Percentiles rank a stretch among this genome's conserved stretches.
Conservation (phyloP, 2,888 invertebrate genomes). For the Aleiodes testaceus region DNA sequence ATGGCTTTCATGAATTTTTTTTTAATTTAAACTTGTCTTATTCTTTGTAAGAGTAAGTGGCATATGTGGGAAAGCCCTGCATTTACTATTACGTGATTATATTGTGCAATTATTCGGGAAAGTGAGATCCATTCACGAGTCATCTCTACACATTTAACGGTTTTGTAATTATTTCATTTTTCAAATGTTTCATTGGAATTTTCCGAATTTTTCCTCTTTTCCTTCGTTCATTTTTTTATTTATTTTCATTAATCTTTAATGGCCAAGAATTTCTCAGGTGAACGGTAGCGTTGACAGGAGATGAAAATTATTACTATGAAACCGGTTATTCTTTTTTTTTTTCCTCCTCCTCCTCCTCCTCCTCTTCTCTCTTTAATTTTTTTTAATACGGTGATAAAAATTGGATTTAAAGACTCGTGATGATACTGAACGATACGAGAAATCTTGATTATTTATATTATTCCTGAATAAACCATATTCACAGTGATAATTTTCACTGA, state of each 20-base stretch:
- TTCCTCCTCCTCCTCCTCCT: too few relatives aligned
- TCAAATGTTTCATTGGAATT: not conserved
- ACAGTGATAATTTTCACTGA: slow-evolving; percentile 9
- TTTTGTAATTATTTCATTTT: slow-evolving; percentile 30
- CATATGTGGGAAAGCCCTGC: slow-evolving; percentile 30
- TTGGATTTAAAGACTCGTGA: slow-evolving; percentile 40
- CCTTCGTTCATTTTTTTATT: not conserved
- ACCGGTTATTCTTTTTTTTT: slow-evolving; percentile 38
- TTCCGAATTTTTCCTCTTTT: not conserved
- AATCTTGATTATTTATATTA: slow-evolving; percentile 21
- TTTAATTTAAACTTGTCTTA: slow-evolving; percentile 2
- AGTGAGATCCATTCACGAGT: slow-evolving; percentile 38
- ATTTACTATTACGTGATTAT: slow-evolving; percentile 31
- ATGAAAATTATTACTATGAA: slow-evolving; percentile 36
- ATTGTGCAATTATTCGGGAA: slow-evolving; percentile 44
- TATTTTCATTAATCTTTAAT: slow-evolving; percentile 16
- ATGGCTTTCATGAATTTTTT: slow-evolving; percentile 36
- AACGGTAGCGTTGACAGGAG: slow-evolving; percentile 46
- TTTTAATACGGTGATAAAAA: slow-evolving; percentile 41
- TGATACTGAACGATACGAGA: slow-evolving; percentile 22
- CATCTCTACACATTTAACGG: slow-evolving; percentile 30
- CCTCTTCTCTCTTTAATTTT: not conserved
- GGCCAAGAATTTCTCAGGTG: slow-evolving; percentile 24
- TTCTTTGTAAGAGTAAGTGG: slow-evolving; percentile 31
- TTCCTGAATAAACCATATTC: slow-evolving; percentile 1